A percentile compares a stretch with the other conserved stretches of the same genome.
These are phyloP conservation scores for Bathynomus jamesi DNA, from an alignment of 1,140 invertebrate species.

Conservation along the genomic window DNA sequence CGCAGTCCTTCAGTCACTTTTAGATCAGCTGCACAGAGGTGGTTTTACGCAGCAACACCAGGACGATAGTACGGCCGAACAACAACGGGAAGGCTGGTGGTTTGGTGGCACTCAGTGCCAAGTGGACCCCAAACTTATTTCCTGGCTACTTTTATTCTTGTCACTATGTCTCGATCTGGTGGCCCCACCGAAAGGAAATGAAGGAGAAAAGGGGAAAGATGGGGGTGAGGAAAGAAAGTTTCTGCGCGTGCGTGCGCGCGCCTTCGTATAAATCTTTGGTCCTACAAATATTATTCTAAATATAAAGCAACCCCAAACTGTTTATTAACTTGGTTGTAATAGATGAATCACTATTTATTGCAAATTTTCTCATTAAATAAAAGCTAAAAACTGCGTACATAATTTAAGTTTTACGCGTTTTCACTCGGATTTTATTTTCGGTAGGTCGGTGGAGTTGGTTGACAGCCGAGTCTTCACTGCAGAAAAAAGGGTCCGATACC, in stretches of 20 bases:
- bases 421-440: too few species aligned
- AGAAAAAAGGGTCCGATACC: conserved; percentile 25
- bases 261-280: too few species aligned
- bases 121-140: conserved; percentile 26
- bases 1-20: conserved; percentile 44
- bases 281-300: too few species aligned
- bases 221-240: too few species aligned
- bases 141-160: conserved; percentile 66
- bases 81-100: background rate
- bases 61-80: conserved; percentile 16
- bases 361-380: too few species aligned
- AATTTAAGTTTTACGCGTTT: too few species aligned
- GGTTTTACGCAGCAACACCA: conserved; percentile 38
- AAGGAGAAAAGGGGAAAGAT: background rate
- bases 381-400: too few species aligned
- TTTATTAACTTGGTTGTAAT: too few species aligned
- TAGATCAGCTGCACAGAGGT: conserved; percentile 43
- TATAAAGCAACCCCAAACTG: too few species aligned
- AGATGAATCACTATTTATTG: too few species aligned
- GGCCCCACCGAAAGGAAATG: conserved; percentile 31
- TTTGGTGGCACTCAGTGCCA: conserved; percentile 16
- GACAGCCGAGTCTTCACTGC: conserved; percentile 35
- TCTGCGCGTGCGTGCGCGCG: too few species aligned
- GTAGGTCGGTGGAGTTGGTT: conserved; percentile 36
- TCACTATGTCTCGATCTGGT: conserved; percentile 62